phyloP scores from a whole-genome alignment of 2,888 invertebrate genomes.

The Agrenia bidenticulata region DNA sequence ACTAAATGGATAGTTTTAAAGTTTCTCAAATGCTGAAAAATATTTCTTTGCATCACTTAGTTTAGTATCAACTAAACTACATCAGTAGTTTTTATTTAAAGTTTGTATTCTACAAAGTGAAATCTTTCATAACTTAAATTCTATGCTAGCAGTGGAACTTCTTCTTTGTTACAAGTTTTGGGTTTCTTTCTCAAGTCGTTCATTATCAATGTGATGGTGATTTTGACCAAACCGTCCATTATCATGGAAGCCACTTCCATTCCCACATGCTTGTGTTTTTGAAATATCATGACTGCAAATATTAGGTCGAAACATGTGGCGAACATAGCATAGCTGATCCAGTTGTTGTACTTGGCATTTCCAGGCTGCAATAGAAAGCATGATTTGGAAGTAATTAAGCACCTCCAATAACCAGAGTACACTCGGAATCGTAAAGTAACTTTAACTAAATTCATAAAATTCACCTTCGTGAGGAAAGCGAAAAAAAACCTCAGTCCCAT shows the following conservation, averaged over 20 bases:
- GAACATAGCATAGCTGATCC: not conserved
- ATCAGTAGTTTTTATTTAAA: too few species aligned
- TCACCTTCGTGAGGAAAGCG: too few species aligned
- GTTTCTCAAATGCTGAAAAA: not conserved
- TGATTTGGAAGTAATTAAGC: not conserved
- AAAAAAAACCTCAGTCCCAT: not conserved
- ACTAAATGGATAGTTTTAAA: too few species aligned
- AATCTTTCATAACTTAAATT: not conserved
- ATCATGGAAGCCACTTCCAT: not conserved
- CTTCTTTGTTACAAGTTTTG: not conserved
- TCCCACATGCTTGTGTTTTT: not conserved
- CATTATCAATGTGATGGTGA: not conserved
- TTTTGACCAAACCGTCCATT: conserved; percentile 3
- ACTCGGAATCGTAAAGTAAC: too few species aligned
- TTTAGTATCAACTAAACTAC: too few species aligned
- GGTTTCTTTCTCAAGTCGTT: not conserved
- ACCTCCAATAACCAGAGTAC: too few species aligned
- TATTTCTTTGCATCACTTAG: not conserved
- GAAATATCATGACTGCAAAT: not conserved
- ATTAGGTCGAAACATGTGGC: not conserved
- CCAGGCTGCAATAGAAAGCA: too few species aligned
- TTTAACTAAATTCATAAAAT: too few species aligned
- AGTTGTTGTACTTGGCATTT: not conserved
- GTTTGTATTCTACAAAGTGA: not conserved
- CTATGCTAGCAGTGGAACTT: not conserved